These are phyloP conservation scores for Rhea pennata DNA, from an alignment of 2,113 vertebrate species.

Conservation along the genomic window DNA sequence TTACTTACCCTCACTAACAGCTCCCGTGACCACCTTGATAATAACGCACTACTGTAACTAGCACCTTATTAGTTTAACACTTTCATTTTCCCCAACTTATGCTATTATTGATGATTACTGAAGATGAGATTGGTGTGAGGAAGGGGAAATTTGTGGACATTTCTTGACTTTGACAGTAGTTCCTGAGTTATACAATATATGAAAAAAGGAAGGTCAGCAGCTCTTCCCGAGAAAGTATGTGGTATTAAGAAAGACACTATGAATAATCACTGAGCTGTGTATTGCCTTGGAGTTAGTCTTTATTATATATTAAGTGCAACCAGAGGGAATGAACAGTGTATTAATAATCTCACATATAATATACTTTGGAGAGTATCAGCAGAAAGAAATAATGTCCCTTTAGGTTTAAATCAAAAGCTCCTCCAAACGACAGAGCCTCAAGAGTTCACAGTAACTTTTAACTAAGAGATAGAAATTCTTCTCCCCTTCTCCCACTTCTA, in stretches of 20 bases:
- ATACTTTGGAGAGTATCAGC: background rate
- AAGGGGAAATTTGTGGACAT: background rate
- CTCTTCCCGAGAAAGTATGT: background rate
- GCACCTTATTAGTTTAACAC: background rate
- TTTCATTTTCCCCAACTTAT: background rate
- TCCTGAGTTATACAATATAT: background rate
- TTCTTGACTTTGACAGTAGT: background rate
- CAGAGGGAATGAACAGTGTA: background rate
- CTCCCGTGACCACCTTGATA: background rate
- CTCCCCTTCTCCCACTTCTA: background rate
- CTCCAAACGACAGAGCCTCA: background rate
- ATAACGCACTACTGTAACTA: background rate
- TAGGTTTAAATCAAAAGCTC: slow-evolving; percentile 23
- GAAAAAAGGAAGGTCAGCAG: background rate
- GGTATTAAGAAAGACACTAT: background rate
- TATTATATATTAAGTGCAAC: background rate
- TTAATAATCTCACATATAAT: slow-evolving; percentile 13
- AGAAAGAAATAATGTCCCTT: background rate
- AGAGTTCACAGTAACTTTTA: background rate
- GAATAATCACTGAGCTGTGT: background rate
- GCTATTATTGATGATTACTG: background rate
- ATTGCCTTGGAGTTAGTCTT: background rate
- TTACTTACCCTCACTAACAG: background rate
- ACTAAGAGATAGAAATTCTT: background rate
- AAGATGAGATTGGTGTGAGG: background rate